Evolutionary conservation across 2,888 invertebrate genomes (phyloP).

Genomic region (Listrodromus nycthemerus): DNA sequence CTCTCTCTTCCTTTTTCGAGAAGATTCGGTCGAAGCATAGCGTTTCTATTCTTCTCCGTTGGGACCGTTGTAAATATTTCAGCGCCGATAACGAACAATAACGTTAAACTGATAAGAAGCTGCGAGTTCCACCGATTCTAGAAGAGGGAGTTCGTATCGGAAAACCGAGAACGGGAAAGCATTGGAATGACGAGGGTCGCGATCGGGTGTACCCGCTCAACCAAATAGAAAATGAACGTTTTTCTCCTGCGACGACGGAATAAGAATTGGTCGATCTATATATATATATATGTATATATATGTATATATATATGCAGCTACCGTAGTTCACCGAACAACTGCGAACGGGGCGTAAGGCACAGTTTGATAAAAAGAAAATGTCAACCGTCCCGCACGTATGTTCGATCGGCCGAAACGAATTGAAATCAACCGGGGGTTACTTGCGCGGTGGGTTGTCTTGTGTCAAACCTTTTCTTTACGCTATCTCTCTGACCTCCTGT

Average conservation of each 20-base stretch:
- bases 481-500: not conserved
- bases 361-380: conserved; percentile 20
- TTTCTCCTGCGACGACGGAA: conserved; percentile 69
- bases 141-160: conserved; percentile 32
- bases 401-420: conserved; percentile 26
- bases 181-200: conserved; percentile 71
- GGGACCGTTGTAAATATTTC: conserved; percentile 73
- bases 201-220: conserved; percentile 49
- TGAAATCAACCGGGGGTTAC: conserved; percentile 16
- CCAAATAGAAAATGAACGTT: conserved; percentile 66
- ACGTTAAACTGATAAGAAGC: conserved; percentile 73
- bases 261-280: conserved; percentile 65
- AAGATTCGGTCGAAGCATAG: conserved; percentile 61
- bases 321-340: conserved; percentile 5
- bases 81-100: conserved; percentile 77
- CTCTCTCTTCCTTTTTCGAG: conserved; percentile 20
- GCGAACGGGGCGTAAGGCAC: conserved; percentile 2
- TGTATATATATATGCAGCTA: conserved; percentile 1
- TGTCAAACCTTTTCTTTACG: conserved; percentile 2
- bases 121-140: conserved; percentile 53
- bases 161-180: conserved; percentile 56
- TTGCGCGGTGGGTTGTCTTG: conserved; percentile 7
- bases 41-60: conserved; percentile 60
- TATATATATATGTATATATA: not conserved
- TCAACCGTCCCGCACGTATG: conserved; percentile 2